Evolutionary conservation across 1,140 invertebrate genomes (phyloP), one percentile per base, ranked within the genome.

Genomic region (Drosophila saltans): DNA sequence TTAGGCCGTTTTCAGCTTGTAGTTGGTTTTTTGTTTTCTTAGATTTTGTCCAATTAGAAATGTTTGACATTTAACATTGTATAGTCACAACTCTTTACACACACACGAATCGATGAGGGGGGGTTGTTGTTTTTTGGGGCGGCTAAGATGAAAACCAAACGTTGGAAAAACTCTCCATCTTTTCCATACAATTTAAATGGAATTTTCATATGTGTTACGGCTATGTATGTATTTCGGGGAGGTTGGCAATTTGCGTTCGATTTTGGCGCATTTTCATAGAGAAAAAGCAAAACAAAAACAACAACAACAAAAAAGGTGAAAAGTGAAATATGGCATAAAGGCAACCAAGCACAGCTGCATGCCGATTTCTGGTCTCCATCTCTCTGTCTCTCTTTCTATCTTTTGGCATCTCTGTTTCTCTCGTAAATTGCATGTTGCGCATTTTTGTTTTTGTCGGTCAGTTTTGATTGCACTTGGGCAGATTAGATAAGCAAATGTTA

Each of bases 401-500:
- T 39, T 16, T 63, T 8, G 45, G 1, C 11, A 8, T 62, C 7
- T 62, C 16, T 57, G 8, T 45, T 26, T 73, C 41, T 28, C 36
- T 69, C 16, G 45, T 64, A 57, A 63, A 56, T 63, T 69, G 66
- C 57, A 48, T 63, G 58, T 36, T 43, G 43, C 36, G 36, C 43
- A 40, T 21, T 39, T 39, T 43, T 68, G 36, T 68, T 41, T 41
- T 52, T 65, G 6, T 16, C 60, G 67, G 52, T 58, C 56, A 60
- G 68, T 74, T 74, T 70, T 70, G 68, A 74, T 69, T 74, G 66
- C 66, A 70, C 66, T 70, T 74, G 72, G 67, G 21, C 43, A 65
- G 68, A 74, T 74, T 74, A 74, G 68, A 74, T 74, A 74, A 74
- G 72, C 61, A 70, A 74, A 70, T 74, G 68, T 60, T 65, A 74